These are phyloP conservation scores for Zaprionus gabonicus DNA, from an alignment of 1,140 invertebrate genomes.

Conservation along the genomic window DNA sequence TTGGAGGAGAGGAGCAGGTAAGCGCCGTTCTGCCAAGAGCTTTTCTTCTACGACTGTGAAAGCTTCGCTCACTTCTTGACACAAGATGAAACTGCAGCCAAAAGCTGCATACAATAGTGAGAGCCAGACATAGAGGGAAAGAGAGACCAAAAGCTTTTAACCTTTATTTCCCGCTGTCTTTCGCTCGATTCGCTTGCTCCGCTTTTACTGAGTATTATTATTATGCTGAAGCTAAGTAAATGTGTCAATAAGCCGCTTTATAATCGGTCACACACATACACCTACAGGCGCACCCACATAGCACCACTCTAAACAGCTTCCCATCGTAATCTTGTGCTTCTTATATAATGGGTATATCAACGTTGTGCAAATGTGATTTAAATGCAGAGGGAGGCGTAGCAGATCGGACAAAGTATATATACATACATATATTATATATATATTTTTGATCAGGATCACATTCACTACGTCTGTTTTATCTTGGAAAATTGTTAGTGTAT, in stretches of 20 bases:
- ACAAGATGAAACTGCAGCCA: slow-evolving; percentile 39
- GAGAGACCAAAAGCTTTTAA: slow-evolving; percentile 44
- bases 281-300: not conserved
- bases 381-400: too few relatives aligned
- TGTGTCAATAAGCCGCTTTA: slow-evolving; percentile 23
- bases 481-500: too few relatives aligned
- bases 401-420: too few relatives aligned
- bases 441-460: too few relatives aligned
- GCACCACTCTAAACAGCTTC: slow-evolving; percentile 4
- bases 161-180: slow-evolving; percentile 28
- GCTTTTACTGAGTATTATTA: slow-evolving; percentile 19
- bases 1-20: slow-evolving; percentile 8
- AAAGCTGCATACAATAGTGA: slow-evolving; percentile 27
- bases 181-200: slow-evolving; percentile 2
- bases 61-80: slow-evolving; percentile 26
- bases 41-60: slow-evolving; percentile 24
- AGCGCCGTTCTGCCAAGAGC: slow-evolving; percentile 42
- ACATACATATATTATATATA: too few relatives aligned
- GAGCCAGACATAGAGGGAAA: slow-evolving; percentile 5
- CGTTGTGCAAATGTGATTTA: too few relatives aligned
- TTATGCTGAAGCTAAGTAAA: slow-evolving; percentile 30
- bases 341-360: too few relatives aligned
- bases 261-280: not conserved
- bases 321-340: slow-evolving; percentile 14
- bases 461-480: too few relatives aligned